Evolutionary conservation across 2,113 vertebrate genomes (phyloP).

Genomic region (Vidua macroura): DNA sequence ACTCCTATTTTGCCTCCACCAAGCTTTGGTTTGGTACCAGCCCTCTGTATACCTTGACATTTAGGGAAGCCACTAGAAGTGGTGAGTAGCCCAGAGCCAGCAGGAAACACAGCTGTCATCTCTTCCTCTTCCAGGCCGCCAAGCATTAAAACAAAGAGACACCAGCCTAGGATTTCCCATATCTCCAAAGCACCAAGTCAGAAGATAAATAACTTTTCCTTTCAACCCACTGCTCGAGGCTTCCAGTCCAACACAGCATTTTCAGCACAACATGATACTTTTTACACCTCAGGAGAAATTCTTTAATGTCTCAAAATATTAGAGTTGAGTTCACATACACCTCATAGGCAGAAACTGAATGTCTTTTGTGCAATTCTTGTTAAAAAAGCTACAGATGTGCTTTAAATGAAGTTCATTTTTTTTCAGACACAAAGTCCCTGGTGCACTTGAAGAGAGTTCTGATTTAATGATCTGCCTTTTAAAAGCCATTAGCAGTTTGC

Average conservation of each 20-base stretch:
- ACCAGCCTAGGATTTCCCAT: background rate
- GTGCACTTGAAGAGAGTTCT: background rate
- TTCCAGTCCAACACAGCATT: background rate
- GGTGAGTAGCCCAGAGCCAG: background rate
- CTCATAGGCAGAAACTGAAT: background rate
- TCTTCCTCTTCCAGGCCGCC: background rate
- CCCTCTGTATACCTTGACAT: background rate
- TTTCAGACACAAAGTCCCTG: background rate
- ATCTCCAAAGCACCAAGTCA: background rate
- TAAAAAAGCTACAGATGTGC: background rate
- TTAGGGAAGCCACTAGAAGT: background rate
- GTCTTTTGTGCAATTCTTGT: background rate
- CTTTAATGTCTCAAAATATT: background rate
- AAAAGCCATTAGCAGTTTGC: background rate
- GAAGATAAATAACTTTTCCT: background rate
- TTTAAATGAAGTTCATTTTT: background rate
- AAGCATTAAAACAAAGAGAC: background rate
- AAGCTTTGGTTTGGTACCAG: background rate
- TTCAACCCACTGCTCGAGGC: background rate
- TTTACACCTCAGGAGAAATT: fast-evolving
- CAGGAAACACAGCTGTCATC: background rate
- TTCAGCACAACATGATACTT: background rate
- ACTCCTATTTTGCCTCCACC: background rate
- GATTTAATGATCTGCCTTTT: background rate
- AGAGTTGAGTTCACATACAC: background rate